Base-by-base conservation (phyloP, 1,140 invertebrate species). In the Leucophenga varia region DNA sequence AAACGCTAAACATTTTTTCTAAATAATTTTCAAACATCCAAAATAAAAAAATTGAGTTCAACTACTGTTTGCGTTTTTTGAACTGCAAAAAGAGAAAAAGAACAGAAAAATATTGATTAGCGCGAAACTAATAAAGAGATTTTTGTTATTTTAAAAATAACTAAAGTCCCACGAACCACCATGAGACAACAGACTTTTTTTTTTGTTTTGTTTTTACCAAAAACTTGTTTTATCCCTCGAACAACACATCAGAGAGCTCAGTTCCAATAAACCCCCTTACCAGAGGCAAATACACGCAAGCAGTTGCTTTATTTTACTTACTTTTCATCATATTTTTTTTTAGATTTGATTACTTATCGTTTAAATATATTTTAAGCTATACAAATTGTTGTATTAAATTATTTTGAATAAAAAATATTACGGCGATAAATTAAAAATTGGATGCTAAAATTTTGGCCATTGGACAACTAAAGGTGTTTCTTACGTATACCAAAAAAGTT, bases 1-100 rank as follows among this genome's bases (percentile, higher is more conserved):
- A n/a, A n/a, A n/a, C n/a, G n/a, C n/a, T n/a, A n/a, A n/a, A n/a
- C n/a, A n/a, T n/a, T n/a, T n/a, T n/a, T n/a, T n/a, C n/a, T n/a
- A n/a, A 63, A 59, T 47, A 56, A 58, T 50, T 43, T 52, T 43
- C 21, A 39, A 41, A 57, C 57, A 64, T 49, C 41, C 56, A 43
- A 39, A 47, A 37, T 51, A 42, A n/a, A 39, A 19, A 32, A 37
- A 17, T 7, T 8, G 35, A 8, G 17, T 17, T n/a, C n/a, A n/a
- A n/a, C n/a, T n/a, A n/a, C n/a, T n/a, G n/a, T n/a, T 12, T 37
- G 18, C 18, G 35, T 17, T 17, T 16, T 25, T 49, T 38, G n/a
- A 71, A 70, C 65, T 70, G 65, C 54, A 70, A 70, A 60, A 67
- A 70, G 61, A 70, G 47, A 60, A 57, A 61, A 55, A 68, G 59